Evolutionary conservation across 2,113 vertebrate species (phyloP), one percentile per base, ranked within the genome.

Genomic region (Neotoma lepida): DNA sequence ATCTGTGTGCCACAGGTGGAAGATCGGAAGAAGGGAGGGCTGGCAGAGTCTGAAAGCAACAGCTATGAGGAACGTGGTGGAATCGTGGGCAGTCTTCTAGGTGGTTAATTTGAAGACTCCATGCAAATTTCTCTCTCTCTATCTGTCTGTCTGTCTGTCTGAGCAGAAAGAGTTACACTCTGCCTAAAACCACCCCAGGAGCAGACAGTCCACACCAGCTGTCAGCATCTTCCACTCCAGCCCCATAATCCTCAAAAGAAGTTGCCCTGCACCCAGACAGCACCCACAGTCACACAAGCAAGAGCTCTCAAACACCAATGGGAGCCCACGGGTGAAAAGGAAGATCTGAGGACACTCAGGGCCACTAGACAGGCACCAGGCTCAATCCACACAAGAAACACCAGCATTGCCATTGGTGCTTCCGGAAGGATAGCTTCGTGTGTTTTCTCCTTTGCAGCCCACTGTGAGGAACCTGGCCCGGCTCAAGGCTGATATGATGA

Each of bases 161-260:
- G 20, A 56, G n/a, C 46, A 68, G 13, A 66, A 70, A 86, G 41
- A 70, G 33, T 70, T 17, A 86, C 20, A 24, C 17, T 26, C 17
- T 70, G 24, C 66, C 85, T 70, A 70, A 71, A 71, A 44, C 64
- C 54, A n/a, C 35, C 33, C 44, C 33, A 51, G 44, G 33, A 49
- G 6, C 33, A 35, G 44, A 86, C 20, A 68, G 33, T 86, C 44
- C 22, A 2, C 44, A 9, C 49, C 5, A 71, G 49, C 14, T 54
- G 7, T 68, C 22, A 54, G 26, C 33, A 70, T 26, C 49, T 9
- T 26, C 46, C 63, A 70, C 33, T 54, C 22, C 3, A 7, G 66
- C 51, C 54, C 95, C 39, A 61, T n/a, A 61, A 85, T 44, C 54
- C 93, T 91, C 17, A 2, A 86, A 94, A 85, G 39, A 66, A 88